These are phyloP conservation scores for Oncorhynchus nerka DNA, from an alignment of 2,113 vertebrate genomes.

Conservation along the genomic window DNA sequence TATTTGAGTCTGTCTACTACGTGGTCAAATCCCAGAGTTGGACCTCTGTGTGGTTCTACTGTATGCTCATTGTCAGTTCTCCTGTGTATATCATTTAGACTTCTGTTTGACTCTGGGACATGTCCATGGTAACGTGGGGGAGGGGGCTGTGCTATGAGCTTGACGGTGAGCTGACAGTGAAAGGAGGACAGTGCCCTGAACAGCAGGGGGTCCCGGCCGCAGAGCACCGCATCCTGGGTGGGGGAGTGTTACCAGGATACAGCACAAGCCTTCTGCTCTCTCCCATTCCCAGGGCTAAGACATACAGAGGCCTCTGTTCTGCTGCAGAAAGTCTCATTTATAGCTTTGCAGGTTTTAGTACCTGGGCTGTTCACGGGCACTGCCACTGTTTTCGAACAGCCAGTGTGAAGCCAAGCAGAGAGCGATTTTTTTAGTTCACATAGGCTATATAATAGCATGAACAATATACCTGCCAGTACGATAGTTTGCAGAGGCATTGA, in stretches of 20 bases:
- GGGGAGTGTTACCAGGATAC: slow-evolving; percentile 42
- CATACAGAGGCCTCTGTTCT: slow-evolving; percentile 15
- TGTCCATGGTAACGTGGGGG: slow-evolving; percentile 35
- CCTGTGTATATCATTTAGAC: slow-evolving; percentile 18
- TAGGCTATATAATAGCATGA: background rate
- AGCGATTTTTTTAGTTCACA: background rate
- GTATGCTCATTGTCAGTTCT: slow-evolving; percentile 5
- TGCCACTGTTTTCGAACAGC: slow-evolving; percentile 1
- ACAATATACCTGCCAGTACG: background rate
- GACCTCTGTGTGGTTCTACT: background rate
- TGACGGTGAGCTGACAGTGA: slow-evolving; percentile 12
- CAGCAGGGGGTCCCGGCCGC: slow-evolving; percentile 7
- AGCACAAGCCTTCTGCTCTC: slow-evolving; percentile 13
- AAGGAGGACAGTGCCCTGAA: slow-evolving; percentile 8
- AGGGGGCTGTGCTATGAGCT: slow-evolving; percentile 12
- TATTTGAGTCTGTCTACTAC: background rate
- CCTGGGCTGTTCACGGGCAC: background rate
- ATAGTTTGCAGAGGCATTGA: background rate
- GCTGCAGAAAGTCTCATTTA: slow-evolving; percentile 25
- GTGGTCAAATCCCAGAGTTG: background rate
- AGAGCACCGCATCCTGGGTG: slow-evolving; percentile 32
- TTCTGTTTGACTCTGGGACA: slow-evolving; percentile 32
- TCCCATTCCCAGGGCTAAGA: background rate
- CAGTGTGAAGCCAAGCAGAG: background rate
- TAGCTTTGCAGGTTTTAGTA: background rate